Percentiles rank a stretch among this genome's conserved stretches.
These are phyloP conservation scores for Brachystomella parvula DNA, from an alignment of 1,140 invertebrate genomes.

Conservation along the genomic window DNA sequence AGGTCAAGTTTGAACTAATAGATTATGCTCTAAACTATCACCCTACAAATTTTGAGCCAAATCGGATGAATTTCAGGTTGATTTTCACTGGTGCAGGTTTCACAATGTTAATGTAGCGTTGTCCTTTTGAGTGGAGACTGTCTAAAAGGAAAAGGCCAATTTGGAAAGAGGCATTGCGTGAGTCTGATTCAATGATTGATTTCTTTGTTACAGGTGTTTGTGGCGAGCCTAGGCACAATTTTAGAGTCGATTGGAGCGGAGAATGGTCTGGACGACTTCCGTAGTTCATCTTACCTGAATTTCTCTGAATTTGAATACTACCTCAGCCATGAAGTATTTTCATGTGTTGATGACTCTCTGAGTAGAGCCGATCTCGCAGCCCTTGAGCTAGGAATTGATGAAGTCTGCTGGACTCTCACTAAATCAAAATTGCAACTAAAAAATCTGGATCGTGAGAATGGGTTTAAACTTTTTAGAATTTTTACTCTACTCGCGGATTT, in stretches of 20 bases:
- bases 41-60: not conserved
- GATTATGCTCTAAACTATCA: not conserved
- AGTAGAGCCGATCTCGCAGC: slow-evolving; percentile 48
- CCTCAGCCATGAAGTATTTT: slow-evolving; percentile 62
- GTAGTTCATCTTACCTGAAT: slow-evolving; percentile 56
- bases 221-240: slow-evolving; percentile 61
- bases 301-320: slow-evolving; percentile 67
- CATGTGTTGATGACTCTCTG: slow-evolving; percentile 51
- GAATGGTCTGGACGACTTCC: slow-evolving; percentile 64
- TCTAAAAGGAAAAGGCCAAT: not conserved
- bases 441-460: slow-evolving; percentile 53
- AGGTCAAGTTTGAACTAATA: too few relatives aligned
- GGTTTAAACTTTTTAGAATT: slow-evolving; percentile 66
- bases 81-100: not conserved
- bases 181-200: not conserved
- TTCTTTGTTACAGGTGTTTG: slow-evolving; percentile 54
- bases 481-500: slow-evolving; percentile 68
- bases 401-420: slow-evolving; percentile 70
- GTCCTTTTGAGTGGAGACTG: not conserved
- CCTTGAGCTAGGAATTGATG: slow-evolving; percentile 54
- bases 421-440: slow-evolving; percentile 48
- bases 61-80: not conserved
- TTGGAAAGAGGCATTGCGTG: too few relatives aligned
- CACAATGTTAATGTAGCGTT: not conserved
- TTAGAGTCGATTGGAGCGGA: slow-evolving; percentile 65